A percentile compares a stretch with the other conserved stretches of the same genome.
phyloP scores from a whole-genome alignment of 2,113 vertebrate species.

The Podarcis muralis region DNA sequence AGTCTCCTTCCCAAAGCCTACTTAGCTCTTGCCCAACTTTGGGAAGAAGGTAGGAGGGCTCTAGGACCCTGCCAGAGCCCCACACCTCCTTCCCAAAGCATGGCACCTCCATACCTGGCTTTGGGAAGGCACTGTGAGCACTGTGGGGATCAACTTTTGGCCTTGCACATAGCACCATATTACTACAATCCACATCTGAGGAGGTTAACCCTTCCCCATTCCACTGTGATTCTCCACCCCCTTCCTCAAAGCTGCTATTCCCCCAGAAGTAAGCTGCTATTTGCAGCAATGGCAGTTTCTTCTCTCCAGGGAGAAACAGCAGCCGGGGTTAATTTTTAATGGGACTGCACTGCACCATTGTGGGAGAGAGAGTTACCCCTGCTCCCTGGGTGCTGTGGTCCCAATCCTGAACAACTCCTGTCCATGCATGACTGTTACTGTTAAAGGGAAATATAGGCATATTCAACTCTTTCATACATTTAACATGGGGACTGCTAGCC shows the following conservation, averaged over 20 bases:
- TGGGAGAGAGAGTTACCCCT: rapidly evolving
- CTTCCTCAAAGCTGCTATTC: background rate
- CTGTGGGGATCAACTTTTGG: too few relatives aligned
- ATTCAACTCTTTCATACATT: background rate
- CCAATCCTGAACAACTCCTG: background rate
- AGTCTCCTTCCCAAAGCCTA: too few relatives aligned
- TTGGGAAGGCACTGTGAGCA: too few relatives aligned
- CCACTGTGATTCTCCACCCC: background rate
- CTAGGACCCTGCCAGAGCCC: too few relatives aligned
- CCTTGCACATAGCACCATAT: too few relatives aligned
- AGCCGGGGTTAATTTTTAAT: background rate
- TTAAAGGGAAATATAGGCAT: background rate
- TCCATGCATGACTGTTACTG: background rate
- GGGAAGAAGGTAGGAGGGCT: too few relatives aligned
- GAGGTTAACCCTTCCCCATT: background rate
- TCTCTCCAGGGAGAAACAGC: background rate
- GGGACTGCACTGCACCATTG: background rate
- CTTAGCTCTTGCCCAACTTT: too few relatives aligned
- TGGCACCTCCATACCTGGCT: too few relatives aligned
- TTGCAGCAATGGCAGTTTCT: background rate
- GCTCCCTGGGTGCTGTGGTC: background rate
- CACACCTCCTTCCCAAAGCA: too few relatives aligned
- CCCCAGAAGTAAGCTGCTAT: background rate
- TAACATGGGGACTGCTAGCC: background rate
- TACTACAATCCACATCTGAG: background rate